Percentiles rank a stretch among this genome's conserved stretches.
phyloP scores from a whole-genome alignment of 2,113 vertebrate genomes.

The Oenanthe oenanthe region DNA sequence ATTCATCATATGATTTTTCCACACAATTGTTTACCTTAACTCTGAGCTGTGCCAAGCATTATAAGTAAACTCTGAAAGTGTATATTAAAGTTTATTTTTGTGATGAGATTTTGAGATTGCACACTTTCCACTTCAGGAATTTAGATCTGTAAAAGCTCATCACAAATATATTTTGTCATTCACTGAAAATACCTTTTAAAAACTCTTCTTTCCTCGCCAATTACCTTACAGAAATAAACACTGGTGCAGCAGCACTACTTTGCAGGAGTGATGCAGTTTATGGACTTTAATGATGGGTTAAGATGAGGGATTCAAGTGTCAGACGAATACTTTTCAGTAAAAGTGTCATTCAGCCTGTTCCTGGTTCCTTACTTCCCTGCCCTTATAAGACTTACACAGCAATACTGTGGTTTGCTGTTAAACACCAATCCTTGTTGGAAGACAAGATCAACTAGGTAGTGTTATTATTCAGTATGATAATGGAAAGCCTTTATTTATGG shows the following conservation, averaged over 20 bases:
- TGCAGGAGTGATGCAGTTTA: background rate
- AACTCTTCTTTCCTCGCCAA: background rate
- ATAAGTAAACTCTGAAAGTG: constrained; percentile 33
- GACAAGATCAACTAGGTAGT: background rate
- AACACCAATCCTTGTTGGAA: background rate
- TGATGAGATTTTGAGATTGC: constrained; percentile 68
- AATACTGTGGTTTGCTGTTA: background rate
- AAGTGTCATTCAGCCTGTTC: background rate
- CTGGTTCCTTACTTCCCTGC: background rate
- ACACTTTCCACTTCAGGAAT: constrained; percentile 48
- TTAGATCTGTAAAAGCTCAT: constrained; percentile 59
- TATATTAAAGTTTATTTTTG: constrained; percentile 70
- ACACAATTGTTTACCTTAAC: constrained; percentile 69
- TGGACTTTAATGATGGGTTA: background rate
- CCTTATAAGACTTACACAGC: background rate
- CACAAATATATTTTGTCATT: constrained; percentile 7
- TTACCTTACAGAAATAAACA: constrained; percentile 56
- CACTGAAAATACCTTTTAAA: constrained; percentile 44
- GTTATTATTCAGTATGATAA: background rate
- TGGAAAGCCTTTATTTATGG: background rate
- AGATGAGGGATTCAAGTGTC: background rate
- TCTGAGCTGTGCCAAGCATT: background rate
- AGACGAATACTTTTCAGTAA: background rate
- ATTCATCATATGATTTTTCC: constrained; percentile 29
- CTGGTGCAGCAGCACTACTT: background rate